Conservation (phyloP, 2,888 invertebrate species). For the Biston betularia region DNA sequence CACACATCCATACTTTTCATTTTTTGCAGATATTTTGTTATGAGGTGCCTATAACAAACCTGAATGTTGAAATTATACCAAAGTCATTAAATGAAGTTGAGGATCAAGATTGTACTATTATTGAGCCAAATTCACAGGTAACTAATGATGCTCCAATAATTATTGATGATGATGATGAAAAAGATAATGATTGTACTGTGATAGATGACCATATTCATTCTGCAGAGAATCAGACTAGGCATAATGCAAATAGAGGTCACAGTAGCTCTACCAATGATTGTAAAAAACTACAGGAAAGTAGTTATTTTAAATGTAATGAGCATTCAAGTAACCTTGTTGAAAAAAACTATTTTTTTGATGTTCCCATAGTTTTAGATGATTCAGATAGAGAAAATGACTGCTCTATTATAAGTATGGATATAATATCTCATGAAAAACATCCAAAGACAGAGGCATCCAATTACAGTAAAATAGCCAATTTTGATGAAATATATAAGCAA, state of each 20-base stretch:
- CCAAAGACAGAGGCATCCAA: not conserved
- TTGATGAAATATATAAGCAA: slow-evolving; percentile 46
- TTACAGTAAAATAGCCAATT: not conserved
- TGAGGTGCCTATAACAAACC: slow-evolving; percentile 26
- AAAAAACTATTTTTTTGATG: not conserved
- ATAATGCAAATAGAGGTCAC: not conserved
- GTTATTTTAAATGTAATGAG: not conserved
- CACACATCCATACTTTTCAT: not conserved
- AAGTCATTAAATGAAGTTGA: not conserved
- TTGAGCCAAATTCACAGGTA: slow-evolving; percentile 2
- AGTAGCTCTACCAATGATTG: not conserved
- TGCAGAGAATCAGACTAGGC: too few relatives aligned
- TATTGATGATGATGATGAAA: slow-evolving; percentile 5
- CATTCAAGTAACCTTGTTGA: not conserved
- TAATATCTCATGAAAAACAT: not conserved
- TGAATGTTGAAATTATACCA: not conserved
- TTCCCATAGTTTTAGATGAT: slow-evolving; percentile 24
- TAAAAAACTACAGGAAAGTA: not conserved
- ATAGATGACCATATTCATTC: not conserved
- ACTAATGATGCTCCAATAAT: not conserved
- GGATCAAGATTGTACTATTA: slow-evolving; percentile 12
- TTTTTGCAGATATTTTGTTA: slow-evolving; percentile 26
- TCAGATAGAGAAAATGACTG: slow-evolving; percentile 21
- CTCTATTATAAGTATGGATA: not conserved
- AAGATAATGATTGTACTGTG: not conserved